A percentile compares a stretch with the other conserved stretches of the same genome.
Evolutionary conservation across 1,140 invertebrate species (phyloP).

Genomic region (Macrobrachium rosenbergii): DNA sequence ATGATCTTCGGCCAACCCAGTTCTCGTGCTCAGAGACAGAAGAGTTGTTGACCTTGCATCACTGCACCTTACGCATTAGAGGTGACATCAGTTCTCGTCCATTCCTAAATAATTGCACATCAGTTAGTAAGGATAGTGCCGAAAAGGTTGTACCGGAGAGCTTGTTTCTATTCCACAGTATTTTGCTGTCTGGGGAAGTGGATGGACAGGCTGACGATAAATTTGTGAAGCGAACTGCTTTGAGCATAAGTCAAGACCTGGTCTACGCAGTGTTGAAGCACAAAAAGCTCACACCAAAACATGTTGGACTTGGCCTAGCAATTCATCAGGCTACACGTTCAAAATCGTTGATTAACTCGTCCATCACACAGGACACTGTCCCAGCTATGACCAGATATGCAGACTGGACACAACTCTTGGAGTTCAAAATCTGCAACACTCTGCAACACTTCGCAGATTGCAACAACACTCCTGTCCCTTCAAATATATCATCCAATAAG

Average conservation of each 20-base stretch:
- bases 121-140: background rate
- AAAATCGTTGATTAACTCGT: conserved; percentile 14
- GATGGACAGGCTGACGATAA: background rate
- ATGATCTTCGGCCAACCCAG: background rate
- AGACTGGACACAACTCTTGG: background rate
- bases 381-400: background rate
- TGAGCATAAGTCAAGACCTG: background rate
- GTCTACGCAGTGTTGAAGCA: background rate
- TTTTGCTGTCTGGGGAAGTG: conserved; percentile 8
- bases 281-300: conserved; percentile 8
- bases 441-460: background rate
- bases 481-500: conserved; percentile 6
- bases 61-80: conserved; percentile 10
- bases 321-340: conserved; percentile 13
- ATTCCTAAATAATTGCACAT: no score
- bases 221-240: background rate
- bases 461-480: conserved; percentile 1
- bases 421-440: no score
- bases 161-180: conserved; percentile 5
- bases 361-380: conserved; percentile 2
- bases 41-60: conserved; percentile 14
- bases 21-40: background rate
- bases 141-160: background rate
- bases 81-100: background rate
- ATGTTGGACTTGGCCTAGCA: background rate